Evolutionary conservation across 1,140 invertebrate species (phyloP), one percentile per base, ranked within the genome.

Genomic region (Drosophila prosaltans): DNA sequence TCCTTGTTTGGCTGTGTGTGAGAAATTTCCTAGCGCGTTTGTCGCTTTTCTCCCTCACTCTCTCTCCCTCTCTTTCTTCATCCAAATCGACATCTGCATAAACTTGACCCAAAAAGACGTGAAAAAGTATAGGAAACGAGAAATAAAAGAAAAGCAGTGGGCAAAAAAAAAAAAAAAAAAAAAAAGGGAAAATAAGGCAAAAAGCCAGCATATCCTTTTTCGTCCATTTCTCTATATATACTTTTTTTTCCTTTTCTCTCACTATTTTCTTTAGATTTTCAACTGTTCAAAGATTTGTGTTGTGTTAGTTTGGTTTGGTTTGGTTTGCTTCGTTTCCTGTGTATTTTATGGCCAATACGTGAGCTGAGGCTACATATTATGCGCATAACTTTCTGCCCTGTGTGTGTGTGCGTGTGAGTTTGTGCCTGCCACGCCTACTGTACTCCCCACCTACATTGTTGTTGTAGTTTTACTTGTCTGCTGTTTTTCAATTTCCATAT

Each of bases 341-440:
- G 69, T 86, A 80, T 78, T 89, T 88, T 89, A 88, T 88, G 80
- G 83, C 83, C 84, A 88, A 88, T 89, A 88, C 83, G 83, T 88
- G 83, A 83, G 84, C 55, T 72, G 80, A 4, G 24, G 45, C 24
- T 71, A 77, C 80, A 86, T 88, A 89, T 89, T 88, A 88, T 88
- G 83, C 80, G 83, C 83, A 88, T 88, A 88, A 89, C 80, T 86
- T 88, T 36, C 32, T 36, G 32, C 32, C 32, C 32, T 36, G 2
- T 80, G 82, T 86, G 9, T 78, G 80, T 88, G 36, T 48, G 8
- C 2, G 21, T 61, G 39, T 28, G 40, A 3, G 60, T 81, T 70
- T 26, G 45, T 21, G 21, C 9, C 8, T 73, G 79, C 72, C 83
- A 76, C 57, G 69, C 79, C 79, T 57, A 63, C 28, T 30, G 8